phyloP scores from a whole-genome alignment of 2,113 vertebrate genomes.

The Anser cygnoides region DNA sequence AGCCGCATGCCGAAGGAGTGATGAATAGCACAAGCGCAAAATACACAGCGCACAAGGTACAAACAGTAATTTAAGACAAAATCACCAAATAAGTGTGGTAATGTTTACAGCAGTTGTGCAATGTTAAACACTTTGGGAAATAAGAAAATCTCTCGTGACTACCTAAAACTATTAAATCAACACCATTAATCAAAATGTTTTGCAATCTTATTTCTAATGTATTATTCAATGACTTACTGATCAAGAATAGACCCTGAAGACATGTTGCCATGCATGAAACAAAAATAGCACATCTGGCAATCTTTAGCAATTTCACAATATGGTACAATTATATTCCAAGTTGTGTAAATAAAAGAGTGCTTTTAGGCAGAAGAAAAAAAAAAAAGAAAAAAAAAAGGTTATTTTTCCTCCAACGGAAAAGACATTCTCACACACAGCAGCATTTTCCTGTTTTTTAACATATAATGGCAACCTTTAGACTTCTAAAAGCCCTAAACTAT shows the following conservation, averaged over 20 bases:
- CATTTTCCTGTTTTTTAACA: not conserved
- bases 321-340: fast-evolving
- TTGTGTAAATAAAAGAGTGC: not conserved
- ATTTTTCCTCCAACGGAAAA: not conserved
- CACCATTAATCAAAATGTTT: not conserved
- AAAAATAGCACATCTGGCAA: slow-evolving; percentile 17
- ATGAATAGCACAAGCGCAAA: not conserved
- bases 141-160: not conserved
- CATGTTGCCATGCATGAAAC: not conserved
- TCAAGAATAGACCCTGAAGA: not conserved
- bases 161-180: not conserved
- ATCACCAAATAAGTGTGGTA: not conserved
- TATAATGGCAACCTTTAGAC: not conserved
- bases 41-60: fast-evolving
- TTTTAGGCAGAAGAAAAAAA: not conserved
- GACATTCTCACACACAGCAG: not conserved
- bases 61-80: not conserved
- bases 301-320: not conserved
- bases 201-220: not conserved
- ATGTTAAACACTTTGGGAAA: not conserved
- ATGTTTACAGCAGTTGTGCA: not conserved
- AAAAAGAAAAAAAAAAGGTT: not conserved
- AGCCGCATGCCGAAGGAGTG: not conserved
- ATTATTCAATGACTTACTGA: not conserved
- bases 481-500: not conserved